Evolutionary conservation across 2,888 invertebrate genomes (phyloP).

Genomic region (Callyntrura guangdongensis): DNA sequence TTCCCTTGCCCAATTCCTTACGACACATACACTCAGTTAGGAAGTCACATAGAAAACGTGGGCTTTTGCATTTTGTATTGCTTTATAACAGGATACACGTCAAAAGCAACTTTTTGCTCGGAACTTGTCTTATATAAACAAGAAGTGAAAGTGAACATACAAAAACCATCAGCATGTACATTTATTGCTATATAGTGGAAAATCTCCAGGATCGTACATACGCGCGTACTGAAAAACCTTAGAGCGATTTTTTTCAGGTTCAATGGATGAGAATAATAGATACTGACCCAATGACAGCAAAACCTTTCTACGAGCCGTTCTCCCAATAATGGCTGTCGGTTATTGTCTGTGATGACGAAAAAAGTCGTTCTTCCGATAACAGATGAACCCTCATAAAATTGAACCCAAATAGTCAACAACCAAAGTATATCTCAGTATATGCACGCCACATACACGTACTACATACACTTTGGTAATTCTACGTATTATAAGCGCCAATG

Average conservation of each 20-base stretch:
- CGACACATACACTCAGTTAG: conserved; percentile 61
- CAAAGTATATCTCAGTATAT: conserved; percentile 22
- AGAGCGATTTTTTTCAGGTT: conserved; percentile 70
- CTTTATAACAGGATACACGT: conserved; percentile 49
- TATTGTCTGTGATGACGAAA: conserved; percentile 77
- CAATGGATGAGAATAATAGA: conserved; percentile 75
- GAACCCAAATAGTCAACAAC: conserved; percentile 66
- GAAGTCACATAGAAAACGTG: conserved; percentile 69
- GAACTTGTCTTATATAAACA: background rate
- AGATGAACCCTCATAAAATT: conserved; percentile 75
- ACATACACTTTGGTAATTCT: background rate
- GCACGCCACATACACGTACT: background rate
- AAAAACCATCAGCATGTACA: background rate
- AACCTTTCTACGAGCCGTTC: conserved; percentile 75
- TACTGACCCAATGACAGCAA: conserved; percentile 78
- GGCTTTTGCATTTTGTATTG: conserved; percentile 62
- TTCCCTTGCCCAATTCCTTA: conserved; percentile 29
- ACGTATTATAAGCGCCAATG: background rate
- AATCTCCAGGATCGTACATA: conserved; percentile 1
- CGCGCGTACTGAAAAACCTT: conserved; percentile 48
- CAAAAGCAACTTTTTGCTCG: conserved; percentile 26
- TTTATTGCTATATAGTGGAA: background rate
- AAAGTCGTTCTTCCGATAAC: conserved; percentile 78
- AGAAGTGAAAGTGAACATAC: background rate
- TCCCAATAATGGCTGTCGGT: conserved; percentile 73